Evolutionary conservation across 2,888 invertebrate genomes (phyloP), one percentile per base, ranked within the genome.

Genomic region (Rotaria macrura): DNA sequence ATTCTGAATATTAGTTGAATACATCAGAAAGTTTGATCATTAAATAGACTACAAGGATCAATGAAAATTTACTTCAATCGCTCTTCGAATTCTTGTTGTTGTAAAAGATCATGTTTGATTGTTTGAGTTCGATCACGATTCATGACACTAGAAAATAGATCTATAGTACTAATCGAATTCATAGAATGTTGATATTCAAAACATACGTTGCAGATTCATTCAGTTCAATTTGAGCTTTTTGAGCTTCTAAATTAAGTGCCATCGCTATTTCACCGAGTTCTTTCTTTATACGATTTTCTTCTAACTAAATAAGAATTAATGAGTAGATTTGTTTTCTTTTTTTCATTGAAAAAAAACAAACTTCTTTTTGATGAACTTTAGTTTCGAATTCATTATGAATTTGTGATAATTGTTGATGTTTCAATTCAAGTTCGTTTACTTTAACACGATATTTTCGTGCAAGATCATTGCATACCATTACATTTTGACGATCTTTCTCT

Each of bases 221-320:
- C 43, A 86, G 86, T 83, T 89, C 88, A 55, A 87, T 88, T 85
- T 89, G 87, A 14, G 89, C 90, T 87, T 90, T 90, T 88, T 89
- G 89, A 14, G 90, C 88, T 87, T 90, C 90, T 90, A 90, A 90
- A 87, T 90, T 90, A 23, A 90, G 87, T 17, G 88, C 87, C 84
- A 90, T 89, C 52, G 90, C 88, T 57, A 90, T 87, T 49, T 90
- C 90, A 43, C 89, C 89, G 38, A 90, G 86, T 86, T 90, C 90
- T 86, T 89, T 89, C 87, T 90, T 89, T 84, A 90, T 87, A 74
- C 86, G 87, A 85, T 88, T 88, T 86, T 90, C 89, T 87, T 90
- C 90, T 87, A 34, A 25, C 79, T 79, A 79, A 79, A 79, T 79
- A 52, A 4, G 7, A 52, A 52, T 20, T 23, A 52, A 52, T 1